Base-by-base conservation (phyloP, 2,888 invertebrate genomes). In the Iselma pallidipennis region DNA sequence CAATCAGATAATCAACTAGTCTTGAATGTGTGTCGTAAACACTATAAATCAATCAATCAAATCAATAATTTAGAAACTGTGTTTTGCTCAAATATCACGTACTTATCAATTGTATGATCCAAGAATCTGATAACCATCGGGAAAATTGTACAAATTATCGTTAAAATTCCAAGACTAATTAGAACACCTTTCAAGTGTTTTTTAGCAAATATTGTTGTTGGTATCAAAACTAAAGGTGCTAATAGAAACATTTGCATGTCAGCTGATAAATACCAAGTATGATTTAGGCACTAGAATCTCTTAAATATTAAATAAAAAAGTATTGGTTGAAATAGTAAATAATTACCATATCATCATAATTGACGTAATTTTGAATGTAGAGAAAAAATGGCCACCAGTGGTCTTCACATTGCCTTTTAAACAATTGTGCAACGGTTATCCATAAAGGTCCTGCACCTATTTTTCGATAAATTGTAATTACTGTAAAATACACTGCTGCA, bases 361-460 rank as follows among this genome's bases (percentile, higher is more conserved):
- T 73, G 50, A 70, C 68, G 57, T 80, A 81, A 66, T 83, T 83
- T 60, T 83, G 82, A 29, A 82, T 68, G 63, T 82, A 83, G 0
- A 82, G 66, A n/a, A 82, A 67, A 58, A 73, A 75, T 4, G 76
- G 50, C 82, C 82, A 83, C 81, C 82, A 82, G 54, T 75, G 68
- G 3, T 71, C 57, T 16, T 63, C 61, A 66, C 83, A 83, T 10
- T 56, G 66, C 4, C 68, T 52, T 7, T 16, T 59, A 1, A 70
- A 5, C 0, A n/a, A 9, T 0, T 66, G 37, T 0, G 65, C 31
- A 9, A 60, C 48, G 0, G 3, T 9, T 4, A 74, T 55, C 83
- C 83, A 84, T 12, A 80, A 65, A 2, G 84, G 82, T 2, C 84
- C 84, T 12, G 80, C 78, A 2, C 81, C 81, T 3, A 82, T n/a